Base-by-base conservation (phyloP, 2,797 vertebrate species). In the Malurus leucopterus region DNA sequence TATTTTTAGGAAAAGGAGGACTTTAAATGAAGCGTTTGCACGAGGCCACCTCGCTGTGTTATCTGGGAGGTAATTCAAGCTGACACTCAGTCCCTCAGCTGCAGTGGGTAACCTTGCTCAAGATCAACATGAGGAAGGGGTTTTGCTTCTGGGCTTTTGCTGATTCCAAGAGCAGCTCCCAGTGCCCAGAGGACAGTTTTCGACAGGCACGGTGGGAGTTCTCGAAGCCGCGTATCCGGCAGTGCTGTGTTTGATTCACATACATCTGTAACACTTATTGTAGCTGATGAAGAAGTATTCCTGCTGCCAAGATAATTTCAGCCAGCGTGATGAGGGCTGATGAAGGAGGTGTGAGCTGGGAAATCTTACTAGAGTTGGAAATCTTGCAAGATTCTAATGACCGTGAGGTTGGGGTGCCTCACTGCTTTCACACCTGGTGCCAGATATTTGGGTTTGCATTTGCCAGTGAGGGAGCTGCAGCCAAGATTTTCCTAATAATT, bases 271-370 rank as follows among this genome's bases (percentile, higher is more conserved):
- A 88, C 70, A 6, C 84, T 93, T 93, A 69, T 32, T 90, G 83
- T 82, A 87, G 89, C 64, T 46, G 73, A 81, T 84, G 92, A 95
- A 84, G 90, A 92, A 79, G 87, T 93, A 80, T 78, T 51, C 65
- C n/a, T 3, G 0, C 54, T 95, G 94, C 94, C 96, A 96, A 92
- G 84, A 85, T 79, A 20, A 59, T 94, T 95, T 94, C 95, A 93
- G 55, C 76, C 53, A 6, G 51, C 11, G 59, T 59, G 90, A 95
- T 78, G 91, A 87, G 54, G 86, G 76, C 84, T 95, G 95, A 95
- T 87, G 93, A 80, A 96, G 86, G 91, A 96, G 92, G 89, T 95
- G 93, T 93, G 91, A 95, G 76, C 49, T 73, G 81, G 84, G 93
- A 95, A 90, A 59, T 87, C 88, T 93, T 95, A 93, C 83, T 93